These are phyloP conservation scores for Pachypanchax playfairii DNA, from an alignment of 2,113 vertebrate genomes.

Conservation along the genomic window DNA sequence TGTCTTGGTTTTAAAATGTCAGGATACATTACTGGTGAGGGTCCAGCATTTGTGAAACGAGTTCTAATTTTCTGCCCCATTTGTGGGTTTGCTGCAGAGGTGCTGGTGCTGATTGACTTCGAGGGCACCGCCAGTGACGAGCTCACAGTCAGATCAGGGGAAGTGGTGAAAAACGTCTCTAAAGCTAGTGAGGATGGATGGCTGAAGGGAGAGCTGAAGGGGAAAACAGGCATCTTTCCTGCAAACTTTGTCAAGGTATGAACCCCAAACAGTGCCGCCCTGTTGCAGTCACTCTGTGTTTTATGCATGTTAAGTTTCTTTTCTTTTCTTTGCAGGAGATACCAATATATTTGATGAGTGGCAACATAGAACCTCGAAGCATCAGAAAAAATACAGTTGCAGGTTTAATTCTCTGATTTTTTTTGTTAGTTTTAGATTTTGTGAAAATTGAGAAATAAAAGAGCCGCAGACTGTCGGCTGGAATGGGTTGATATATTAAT, in stretches of 20 bases:
- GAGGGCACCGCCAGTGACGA: conserved; percentile 77
- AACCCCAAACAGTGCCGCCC: fast-evolving
- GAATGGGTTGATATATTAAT: no score
- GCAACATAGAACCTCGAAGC: conserved; percentile 77
- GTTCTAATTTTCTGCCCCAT: conserved; percentile 62
- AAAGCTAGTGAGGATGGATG: conserved; percentile 78
- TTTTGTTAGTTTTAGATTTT: neutral
- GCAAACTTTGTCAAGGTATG: conserved; percentile 81
- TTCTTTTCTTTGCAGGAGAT: conserved; percentile 71
- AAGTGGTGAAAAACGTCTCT: conserved; percentile 82
- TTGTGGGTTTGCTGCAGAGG: conserved; percentile 72
- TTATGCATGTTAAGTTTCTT: neutral
- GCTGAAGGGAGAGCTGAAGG: conserved; percentile 82
- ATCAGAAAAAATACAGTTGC: conserved; percentile 72
- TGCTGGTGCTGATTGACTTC: conserved; percentile 83
- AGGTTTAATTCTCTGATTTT: neutral
- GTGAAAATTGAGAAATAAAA: neutral
- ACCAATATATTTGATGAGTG: conserved; percentile 71
- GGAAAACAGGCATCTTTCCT: conserved; percentile 83
- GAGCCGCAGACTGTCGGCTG: neutral
- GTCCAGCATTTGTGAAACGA: conserved; percentile 33
- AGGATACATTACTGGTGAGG: conserved; percentile 33
- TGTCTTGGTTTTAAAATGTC: conserved; percentile 44
- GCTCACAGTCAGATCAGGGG: conserved; percentile 75
- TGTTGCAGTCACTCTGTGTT: neutral